A percentile compares a stretch with the other conserved stretches of the same genome.
Evolutionary conservation across 2,888 invertebrate genomes (phyloP).

Genomic region (Eledona agricola): DNA sequence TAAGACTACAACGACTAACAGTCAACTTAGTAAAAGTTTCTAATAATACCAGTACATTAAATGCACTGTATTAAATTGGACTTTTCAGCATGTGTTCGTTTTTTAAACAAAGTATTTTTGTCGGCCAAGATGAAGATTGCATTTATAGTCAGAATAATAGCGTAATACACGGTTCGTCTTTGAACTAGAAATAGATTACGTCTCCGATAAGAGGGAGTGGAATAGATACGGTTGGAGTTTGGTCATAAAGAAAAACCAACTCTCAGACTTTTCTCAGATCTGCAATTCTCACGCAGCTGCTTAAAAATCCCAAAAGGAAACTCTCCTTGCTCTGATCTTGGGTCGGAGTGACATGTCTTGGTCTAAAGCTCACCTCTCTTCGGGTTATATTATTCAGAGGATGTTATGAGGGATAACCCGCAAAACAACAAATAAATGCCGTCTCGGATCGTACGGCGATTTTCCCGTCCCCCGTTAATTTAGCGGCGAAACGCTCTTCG

Average conservation of each 20-base stretch:
- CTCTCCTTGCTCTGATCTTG: slow-evolving; percentile 25
- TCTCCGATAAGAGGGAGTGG: slow-evolving; percentile 12
- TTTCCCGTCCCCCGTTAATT: too few relatives aligned
- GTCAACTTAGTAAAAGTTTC: too few relatives aligned
- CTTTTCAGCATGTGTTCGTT: too few relatives aligned
- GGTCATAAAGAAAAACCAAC: slow-evolving; percentile 18
- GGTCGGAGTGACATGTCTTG: slow-evolving; percentile 27
- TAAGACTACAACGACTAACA: too few relatives aligned
- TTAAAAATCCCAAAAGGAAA: slow-evolving; percentile 34
- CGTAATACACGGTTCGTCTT: too few relatives aligned
- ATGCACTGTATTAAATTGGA: too few relatives aligned
- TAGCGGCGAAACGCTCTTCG: too few relatives aligned
- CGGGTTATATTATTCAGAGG: slow-evolving; percentile 35
- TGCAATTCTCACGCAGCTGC: slow-evolving; percentile 22
- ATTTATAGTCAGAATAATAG: too few relatives aligned
- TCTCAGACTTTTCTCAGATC: slow-evolving; percentile 7
- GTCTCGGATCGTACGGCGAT: slow-evolving; percentile 23
- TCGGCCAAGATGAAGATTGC: too few relatives aligned
- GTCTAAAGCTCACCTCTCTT: slow-evolving; percentile 31
- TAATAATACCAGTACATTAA: too few relatives aligned
- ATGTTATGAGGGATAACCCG: slow-evolving; percentile 33
- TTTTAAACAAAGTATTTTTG: too few relatives aligned
- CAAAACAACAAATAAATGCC: slow-evolving; percentile 32
- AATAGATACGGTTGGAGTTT: slow-evolving; percentile 6
- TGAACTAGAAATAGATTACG: slow-evolving; percentile 19